Base-by-base conservation (phyloP, 2,888 invertebrate genomes). In the Nymphalis urticae region DNA sequence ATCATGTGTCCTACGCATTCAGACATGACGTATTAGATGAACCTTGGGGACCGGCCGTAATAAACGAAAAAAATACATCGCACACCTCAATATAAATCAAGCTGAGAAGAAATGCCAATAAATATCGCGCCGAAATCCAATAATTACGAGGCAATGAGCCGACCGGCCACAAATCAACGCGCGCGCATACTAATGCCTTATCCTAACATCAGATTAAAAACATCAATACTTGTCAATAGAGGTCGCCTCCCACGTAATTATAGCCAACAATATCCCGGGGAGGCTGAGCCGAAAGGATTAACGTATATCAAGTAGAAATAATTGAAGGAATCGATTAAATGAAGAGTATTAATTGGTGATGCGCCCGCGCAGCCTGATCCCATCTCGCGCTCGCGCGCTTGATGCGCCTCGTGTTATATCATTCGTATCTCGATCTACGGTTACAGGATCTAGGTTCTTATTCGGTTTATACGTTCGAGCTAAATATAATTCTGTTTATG, bases 121-220 rank as follows among this genome's bases (percentile, higher is more conserved):
- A 90, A 91, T 89, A 90, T 88, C 81, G 82, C 88, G 85, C 88
- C 90, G 85, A 88, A 91, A 90, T 90, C 89, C 91, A 90, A 91
- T 92, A 91, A 92, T 92, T 91, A 92, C 85, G 85, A 85, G 83
- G 79, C 87, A 89, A 92, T 89, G 91, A 90, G 89, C 87, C 89
- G 87, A 78, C 83, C 83, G 85, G 85, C 89, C 80, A 90, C 90
- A 90, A 92, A 91, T 90, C 92, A 90, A 87, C 81, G 77, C 80
- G 81, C 82, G 84, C 87, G 88, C 90, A 90, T 90, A 90, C 90
- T 88, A 90, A 92, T 90, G 90, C 84, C 88, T 88, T 89, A 90
- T 90, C 92, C 92, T 91, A 90, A 90, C 90, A 91, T 92, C 90
- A 90, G 92, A 92, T 92, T 92, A 91, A 92, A 92, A 88, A 87